phyloP scores from a whole-genome alignment of 2,888 invertebrate genomes.

The Parapristionchus giblindavisi region DNA sequence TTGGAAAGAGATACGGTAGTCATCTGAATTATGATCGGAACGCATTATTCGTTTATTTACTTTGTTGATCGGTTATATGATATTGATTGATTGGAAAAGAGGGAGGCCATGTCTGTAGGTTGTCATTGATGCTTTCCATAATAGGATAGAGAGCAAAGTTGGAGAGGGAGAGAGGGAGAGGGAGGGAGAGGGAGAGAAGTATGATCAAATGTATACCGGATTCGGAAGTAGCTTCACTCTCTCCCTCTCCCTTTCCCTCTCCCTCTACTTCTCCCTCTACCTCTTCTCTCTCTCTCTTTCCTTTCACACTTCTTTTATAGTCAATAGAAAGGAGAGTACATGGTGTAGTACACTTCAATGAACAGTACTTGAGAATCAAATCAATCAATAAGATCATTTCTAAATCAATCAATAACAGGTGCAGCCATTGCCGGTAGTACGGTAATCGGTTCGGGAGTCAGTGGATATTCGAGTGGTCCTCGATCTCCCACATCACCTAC shows the following conservation, averaged over 20 bases:
- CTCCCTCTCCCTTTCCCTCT: too few species aligned
- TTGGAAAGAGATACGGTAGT: too few species aligned
- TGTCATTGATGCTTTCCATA: conserved; percentile 3
- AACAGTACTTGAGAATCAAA: too few species aligned
- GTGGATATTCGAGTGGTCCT: neutral
- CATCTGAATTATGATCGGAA: neutral
- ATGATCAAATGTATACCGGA: conserved; percentile 25
- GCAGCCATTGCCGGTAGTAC: conserved; percentile 26
- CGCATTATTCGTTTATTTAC: neutral
- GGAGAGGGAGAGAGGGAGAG: neutral
- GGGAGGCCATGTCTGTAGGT: too few species aligned
- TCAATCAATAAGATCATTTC: neutral
- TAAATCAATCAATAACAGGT: conserved; percentile 20
- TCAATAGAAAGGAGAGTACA: neutral
- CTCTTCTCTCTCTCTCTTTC: too few species aligned
- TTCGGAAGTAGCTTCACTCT: too few species aligned
- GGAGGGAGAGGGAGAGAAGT: conserved; percentile 16
- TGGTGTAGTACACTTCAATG: too few species aligned
- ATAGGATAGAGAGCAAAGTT: conserved; percentile 22
- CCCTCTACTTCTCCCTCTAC: too few species aligned
- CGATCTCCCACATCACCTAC: conserved; percentile 56
- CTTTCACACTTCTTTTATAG: too few species aligned
- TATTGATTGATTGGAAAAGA: too few species aligned
- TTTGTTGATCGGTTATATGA: too few species aligned
- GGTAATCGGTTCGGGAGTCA: neutral